Percentiles rank a stretch among this genome's conserved stretches.
These are phyloP conservation scores for Esox lucius DNA, from an alignment of 2,797 vertebrate species.

Conservation along the genomic window DNA sequence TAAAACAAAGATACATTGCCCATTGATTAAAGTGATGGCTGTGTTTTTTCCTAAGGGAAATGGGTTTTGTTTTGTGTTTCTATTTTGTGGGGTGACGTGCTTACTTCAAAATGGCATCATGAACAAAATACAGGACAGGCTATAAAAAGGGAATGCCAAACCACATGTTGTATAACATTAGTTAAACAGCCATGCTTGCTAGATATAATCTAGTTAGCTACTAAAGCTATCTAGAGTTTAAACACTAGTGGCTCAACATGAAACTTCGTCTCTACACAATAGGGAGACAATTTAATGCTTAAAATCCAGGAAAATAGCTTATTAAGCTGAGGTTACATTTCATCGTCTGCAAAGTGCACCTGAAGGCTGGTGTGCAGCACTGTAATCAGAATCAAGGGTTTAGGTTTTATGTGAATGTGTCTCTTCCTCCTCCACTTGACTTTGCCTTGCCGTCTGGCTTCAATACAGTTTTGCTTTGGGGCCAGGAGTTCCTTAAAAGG, in stretches of 20 bases:
- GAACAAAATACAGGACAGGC: not conserved
- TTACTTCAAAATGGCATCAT: not conserved
- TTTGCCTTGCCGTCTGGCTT: conserved; percentile 6
- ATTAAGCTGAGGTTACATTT: not conserved
- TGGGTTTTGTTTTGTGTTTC: not conserved
- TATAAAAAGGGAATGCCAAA: too few relatives aligned
- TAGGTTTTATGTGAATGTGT: not conserved
- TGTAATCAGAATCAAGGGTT: conserved; percentile 4
- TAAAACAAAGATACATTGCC: conserved; percentile 8
- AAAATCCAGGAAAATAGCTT: not conserved
- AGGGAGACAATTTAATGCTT: not conserved
- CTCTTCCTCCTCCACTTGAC: not conserved
- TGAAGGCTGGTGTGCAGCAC: not conserved
- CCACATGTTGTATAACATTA: too few relatives aligned
- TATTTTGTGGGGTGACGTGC: not conserved
- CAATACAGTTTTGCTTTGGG: conserved; percentile 55
- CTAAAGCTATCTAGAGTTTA: too few relatives aligned
- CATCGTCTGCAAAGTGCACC: not conserved
- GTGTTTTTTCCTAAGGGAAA: not conserved
- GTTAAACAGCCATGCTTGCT: too few relatives aligned
- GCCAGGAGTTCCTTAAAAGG: conserved; percentile 21
- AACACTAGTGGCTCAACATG: not conserved
- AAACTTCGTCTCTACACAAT: not conserved
- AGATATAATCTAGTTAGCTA: too few relatives aligned
- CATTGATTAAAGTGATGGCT: not conserved